These are phyloP conservation scores for Perodicticus potto DNA, from an alignment of 2,797 vertebrate species.

Conservation along the genomic window DNA sequence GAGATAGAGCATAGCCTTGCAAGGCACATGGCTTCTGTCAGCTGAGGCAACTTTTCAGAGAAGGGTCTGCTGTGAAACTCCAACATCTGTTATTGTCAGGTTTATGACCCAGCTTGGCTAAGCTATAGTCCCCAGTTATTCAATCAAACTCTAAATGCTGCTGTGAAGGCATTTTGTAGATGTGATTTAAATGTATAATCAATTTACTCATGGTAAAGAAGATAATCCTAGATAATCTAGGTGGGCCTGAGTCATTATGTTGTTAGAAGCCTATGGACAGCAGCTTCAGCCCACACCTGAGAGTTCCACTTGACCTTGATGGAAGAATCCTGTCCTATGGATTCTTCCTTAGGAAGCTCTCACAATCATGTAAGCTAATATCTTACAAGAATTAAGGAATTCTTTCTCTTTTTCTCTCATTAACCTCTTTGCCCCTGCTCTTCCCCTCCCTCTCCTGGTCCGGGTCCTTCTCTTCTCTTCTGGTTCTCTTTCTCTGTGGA, in stretches of 20 bases:
- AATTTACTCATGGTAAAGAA: background rate
- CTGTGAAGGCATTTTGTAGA: background rate
- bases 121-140: background rate
- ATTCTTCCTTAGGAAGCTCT: background rate
- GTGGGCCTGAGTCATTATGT: background rate
- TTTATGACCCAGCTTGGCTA: background rate
- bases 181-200: background rate
- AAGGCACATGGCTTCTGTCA: background rate
- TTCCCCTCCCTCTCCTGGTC: background rate
- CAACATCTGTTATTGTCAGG: background rate
- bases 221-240: background rate
- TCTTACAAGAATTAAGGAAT: background rate
- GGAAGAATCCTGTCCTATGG: background rate
- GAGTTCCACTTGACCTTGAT: background rate
- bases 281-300: background rate
- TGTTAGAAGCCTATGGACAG: background rate
- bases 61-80: background rate
- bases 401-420: background rate
- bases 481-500: background rate
- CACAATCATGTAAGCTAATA: background rate
- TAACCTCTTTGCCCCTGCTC: background rate
- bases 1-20: too few species aligned
- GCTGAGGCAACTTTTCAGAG: background rate
- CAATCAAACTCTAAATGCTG: background rate
- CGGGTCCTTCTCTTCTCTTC: too few species aligned